Evolutionary conservation across 2,797 vertebrate species (phyloP).

Genomic region (Semotilus atromaculatus): DNA sequence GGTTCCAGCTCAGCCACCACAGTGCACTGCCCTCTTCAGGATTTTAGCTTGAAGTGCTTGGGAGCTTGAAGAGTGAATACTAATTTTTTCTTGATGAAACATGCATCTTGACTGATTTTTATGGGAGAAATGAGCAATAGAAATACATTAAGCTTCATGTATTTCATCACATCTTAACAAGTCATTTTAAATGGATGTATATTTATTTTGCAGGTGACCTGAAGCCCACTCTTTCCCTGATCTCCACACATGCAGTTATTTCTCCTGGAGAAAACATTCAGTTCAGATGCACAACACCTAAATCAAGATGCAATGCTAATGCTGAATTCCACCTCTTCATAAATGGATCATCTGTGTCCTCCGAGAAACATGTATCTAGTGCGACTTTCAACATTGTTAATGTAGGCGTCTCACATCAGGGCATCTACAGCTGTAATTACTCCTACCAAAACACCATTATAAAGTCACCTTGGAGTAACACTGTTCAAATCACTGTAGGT

Average conservation of each 20-base stretch:
- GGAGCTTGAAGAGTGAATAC: no score
- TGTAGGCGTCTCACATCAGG: conserved; percentile 35
- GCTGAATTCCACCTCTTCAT: not conserved
- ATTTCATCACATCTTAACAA: not conserved
- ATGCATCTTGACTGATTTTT: not conserved
- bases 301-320: not conserved
- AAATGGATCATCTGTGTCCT: not conserved
- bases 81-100: no score
- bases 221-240: conserved; percentile 27
- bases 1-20: no score
- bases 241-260: conserved; percentile 19
- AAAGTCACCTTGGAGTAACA: conserved; percentile 33
- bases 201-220: not conserved
- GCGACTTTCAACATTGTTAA: conserved; percentile 21
- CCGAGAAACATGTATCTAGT: not conserved
- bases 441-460: not conserved
- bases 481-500: conserved; percentile 52
- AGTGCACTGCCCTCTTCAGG: no score
- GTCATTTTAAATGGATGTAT: not conserved
- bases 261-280: conserved; percentile 49
- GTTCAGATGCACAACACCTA: conserved; percentile 43
- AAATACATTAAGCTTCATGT: not conserved
- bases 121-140: not conserved
- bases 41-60: no score
- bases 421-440: conserved; percentile 53